These are phyloP conservation scores for Chloropsis cyanopogon DNA, from an alignment of 2,113 vertebrate species.

Conservation along the genomic window DNA sequence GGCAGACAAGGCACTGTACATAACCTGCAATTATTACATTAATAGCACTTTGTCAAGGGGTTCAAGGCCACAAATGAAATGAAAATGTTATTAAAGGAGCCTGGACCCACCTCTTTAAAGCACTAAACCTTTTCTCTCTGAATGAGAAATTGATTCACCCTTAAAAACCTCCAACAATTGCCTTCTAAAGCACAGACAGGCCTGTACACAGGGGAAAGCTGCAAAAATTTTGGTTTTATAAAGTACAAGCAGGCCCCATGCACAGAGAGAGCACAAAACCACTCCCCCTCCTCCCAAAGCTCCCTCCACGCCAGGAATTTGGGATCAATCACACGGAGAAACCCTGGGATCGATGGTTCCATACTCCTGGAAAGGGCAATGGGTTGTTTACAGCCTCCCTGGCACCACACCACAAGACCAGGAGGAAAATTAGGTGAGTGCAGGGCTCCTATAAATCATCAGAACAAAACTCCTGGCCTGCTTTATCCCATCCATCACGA, in stretches of 20 bases:
- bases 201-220: rapidly evolving
- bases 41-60: neutral
- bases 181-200: neutral
- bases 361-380: neutral
- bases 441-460: conserved; percentile 13
- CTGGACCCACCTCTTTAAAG: neutral
- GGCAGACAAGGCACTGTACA: neutral
- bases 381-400: conserved; percentile 53
- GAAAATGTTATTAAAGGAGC: neutral
- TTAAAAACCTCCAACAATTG: neutral
- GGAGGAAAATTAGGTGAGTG: neutral
- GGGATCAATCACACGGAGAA: neutral
- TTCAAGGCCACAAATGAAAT: neutral
- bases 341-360: neutral
- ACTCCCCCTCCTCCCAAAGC: neutral
- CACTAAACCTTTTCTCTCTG: neutral
- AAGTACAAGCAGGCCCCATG: rapidly evolving
- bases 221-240: neutral
- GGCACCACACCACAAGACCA: neutral
- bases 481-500: neutral
- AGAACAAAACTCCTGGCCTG: neutral
- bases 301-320: neutral
- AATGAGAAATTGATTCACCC: neutral
- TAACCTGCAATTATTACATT: neutral
- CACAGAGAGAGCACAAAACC: neutral